phyloP scores from a whole-genome alignment of 2,113 vertebrate genomes.

The Lepisosteus oculatus region DNA sequence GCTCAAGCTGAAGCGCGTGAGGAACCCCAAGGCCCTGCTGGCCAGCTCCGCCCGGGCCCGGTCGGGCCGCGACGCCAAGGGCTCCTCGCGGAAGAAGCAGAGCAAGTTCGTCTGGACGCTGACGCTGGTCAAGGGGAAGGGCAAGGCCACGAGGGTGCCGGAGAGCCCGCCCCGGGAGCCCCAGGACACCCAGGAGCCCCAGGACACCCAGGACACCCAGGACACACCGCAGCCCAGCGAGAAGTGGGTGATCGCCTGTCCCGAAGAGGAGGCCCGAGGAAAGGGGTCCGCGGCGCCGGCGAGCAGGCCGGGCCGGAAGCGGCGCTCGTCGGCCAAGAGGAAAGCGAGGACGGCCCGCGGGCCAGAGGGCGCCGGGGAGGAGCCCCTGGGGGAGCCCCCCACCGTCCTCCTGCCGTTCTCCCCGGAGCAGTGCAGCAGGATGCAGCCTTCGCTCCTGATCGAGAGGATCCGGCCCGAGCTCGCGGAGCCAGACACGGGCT shows the following conservation, averaged over 20 bases:
- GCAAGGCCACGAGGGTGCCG: slow-evolving; percentile 27
- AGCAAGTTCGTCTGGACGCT: slow-evolving; percentile 68
- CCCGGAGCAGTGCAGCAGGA: slow-evolving; percentile 59
- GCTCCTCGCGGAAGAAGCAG: slow-evolving; percentile 60
- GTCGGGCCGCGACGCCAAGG: slow-evolving; percentile 13
- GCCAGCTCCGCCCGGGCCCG: slow-evolving; percentile 4
- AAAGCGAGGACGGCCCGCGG: slow-evolving; percentile 23
- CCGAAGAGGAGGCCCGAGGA: slow-evolving; percentile 5
- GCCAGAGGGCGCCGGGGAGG: not conserved
- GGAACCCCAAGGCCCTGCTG: slow-evolving; percentile 55
- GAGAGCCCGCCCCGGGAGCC: slow-evolving; percentile 25
- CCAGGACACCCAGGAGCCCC: not conserved
- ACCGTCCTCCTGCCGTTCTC: slow-evolving; percentile 64
- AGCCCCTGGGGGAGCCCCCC: not conserved
- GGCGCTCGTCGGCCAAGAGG: slow-evolving; percentile 34
- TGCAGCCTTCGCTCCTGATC: slow-evolving; percentile 65
- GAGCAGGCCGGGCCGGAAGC: slow-evolving; percentile 20
- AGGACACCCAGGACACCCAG: slow-evolving; percentile 15
- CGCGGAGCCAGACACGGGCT: slow-evolving; percentile 46
- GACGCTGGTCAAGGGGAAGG: slow-evolving; percentile 52
- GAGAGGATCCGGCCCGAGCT: slow-evolving; percentile 48
- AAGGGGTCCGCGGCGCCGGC: slow-evolving; percentile 5
- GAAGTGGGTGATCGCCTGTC: slow-evolving; percentile 28
- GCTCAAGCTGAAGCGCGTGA: slow-evolving; percentile 58
- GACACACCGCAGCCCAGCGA: slow-evolving; percentile 28